Conservation (phyloP, 2,113 vertebrate genomes). For the Chaenocephalus aceratus region DNA sequence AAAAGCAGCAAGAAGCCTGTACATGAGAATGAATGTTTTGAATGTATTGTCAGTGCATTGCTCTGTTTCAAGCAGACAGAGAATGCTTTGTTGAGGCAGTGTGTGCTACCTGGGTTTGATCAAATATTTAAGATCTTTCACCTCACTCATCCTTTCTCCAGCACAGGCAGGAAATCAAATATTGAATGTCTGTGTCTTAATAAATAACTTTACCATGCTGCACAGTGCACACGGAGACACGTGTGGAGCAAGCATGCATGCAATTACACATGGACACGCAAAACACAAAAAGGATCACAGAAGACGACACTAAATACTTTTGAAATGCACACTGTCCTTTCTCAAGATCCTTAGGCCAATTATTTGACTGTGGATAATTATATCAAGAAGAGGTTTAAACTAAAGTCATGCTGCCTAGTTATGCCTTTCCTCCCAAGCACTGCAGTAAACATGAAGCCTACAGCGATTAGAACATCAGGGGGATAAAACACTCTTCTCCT, state of each 20-base stretch:
- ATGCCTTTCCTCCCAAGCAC: conserved; percentile 5
- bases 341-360: not conserved
- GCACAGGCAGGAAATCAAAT: conserved; percentile 57
- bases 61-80: not conserved
- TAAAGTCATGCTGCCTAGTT: conserved; percentile 7
- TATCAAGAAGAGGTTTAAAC: conserved; percentile 4
- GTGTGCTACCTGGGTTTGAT: conserved; percentile 52
- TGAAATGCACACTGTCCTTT: not conserved
- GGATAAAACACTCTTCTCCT: not conserved
- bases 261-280: conserved; percentile 3
- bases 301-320: not conserved
- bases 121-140: conserved; percentile 61
- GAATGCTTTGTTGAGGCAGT: conserved; percentile 1
- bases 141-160: conserved; percentile 42
- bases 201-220: conserved; percentile 29
- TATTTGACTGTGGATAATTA: conserved; percentile 5
- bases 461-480: conserved; percentile 17
- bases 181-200: conserved; percentile 51
- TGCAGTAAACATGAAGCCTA: conserved; percentile 14
- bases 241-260: conserved; percentile 12
- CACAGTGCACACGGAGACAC: conserved; percentile 9
- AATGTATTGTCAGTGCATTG: not conserved
- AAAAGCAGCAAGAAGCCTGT: not conserved
- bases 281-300: not conserved
- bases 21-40: not conserved